Percentiles rank a stretch among this genome's conserved stretches.
phyloP scores from a whole-genome alignment of 2,888 invertebrate genomes.

The Ennomos erosarius region DNA sequence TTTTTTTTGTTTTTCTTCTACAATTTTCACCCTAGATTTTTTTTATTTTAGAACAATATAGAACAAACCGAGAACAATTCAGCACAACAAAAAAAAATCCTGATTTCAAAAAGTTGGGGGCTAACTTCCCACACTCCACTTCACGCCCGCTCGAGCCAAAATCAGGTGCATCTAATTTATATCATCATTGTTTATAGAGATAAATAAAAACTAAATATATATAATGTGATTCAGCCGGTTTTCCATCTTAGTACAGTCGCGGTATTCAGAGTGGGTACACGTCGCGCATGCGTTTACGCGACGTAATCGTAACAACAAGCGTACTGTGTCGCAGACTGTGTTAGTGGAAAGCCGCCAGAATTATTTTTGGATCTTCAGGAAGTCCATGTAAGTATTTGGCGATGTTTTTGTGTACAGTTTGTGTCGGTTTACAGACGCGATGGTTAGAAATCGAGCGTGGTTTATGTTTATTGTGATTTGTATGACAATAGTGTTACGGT shows the following conservation, averaged over 20 bases:
- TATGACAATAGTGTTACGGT: constrained; percentile 10
- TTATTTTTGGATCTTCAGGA: constrained; percentile 40
- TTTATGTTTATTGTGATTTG: constrained; percentile 3
- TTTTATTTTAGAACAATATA: too few relatives aligned
- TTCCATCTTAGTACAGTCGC: neutral
- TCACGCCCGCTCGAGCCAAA: neutral
- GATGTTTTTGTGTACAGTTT: constrained; percentile 9
- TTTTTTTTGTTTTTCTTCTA: too few relatives aligned
- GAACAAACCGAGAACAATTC: too few relatives aligned
- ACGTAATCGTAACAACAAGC: neutral
- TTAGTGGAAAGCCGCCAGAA: constrained; percentile 36
- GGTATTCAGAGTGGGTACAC: constrained; percentile 8
- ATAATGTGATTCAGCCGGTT: neutral
- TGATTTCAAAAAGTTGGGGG: too few relatives aligned
- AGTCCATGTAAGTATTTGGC: constrained; percentile 40
- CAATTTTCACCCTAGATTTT: too few relatives aligned
- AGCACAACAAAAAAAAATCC: too few relatives aligned
- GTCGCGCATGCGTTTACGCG: constrained; percentile 1
- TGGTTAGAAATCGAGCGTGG: constrained; percentile 9
- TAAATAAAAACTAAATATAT: constrained; percentile 1
- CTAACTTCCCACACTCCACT: too few relatives aligned
- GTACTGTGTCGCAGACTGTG: neutral
- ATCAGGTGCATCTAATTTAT: constrained; percentile 3
- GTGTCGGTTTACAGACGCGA: neutral
- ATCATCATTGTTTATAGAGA: constrained; percentile 6